Conservation (phyloP, 2,888 invertebrate genomes). For the Cryptus armator region DNA sequence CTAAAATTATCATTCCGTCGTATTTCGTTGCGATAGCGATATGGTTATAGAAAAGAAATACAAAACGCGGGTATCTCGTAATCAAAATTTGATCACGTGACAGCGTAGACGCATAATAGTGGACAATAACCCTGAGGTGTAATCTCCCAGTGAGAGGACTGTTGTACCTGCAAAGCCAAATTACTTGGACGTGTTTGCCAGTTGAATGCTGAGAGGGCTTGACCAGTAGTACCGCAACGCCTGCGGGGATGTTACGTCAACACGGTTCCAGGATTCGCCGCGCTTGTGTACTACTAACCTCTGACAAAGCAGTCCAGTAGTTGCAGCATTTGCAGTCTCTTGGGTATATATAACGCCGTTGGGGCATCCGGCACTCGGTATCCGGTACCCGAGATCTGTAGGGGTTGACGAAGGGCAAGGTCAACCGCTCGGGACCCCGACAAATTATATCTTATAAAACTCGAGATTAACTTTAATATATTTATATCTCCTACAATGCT, state of each 20-base stretch:
- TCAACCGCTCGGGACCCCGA: slow-evolving; percentile 53
- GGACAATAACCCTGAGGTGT: neutral
- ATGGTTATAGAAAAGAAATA: neutral
- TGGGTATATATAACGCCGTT: slow-evolving; percentile 17
- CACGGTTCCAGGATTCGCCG: slow-evolving; percentile 59
- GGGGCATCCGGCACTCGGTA: slow-evolving; percentile 24
- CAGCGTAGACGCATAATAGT: neutral
- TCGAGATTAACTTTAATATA: neutral
- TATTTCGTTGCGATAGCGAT: neutral
- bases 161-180: slow-evolving; percentile 44
- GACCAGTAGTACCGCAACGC: slow-evolving; percentile 53
- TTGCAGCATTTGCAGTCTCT: slow-evolving; percentile 32
- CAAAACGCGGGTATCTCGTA: neutral
- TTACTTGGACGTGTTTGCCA: slow-evolving; percentile 62
- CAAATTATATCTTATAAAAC: neutral
- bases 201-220: slow-evolving; percentile 52
- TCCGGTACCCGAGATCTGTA: slow-evolving; percentile 8
- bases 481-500: neutral
- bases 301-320: slow-evolving; percentile 41
- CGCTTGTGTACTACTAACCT: slow-evolving; percentile 28
- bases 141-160: slow-evolving; percentile 2
- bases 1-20: neutral
- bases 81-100: neutral
- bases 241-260: slow-evolving; percentile 57
- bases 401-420: slow-evolving; percentile 75